Evolutionary conservation across 2,797 vertebrate species (phyloP), one percentile per base, ranked within the genome.

Genomic region (Myotis findleyi): DNA sequence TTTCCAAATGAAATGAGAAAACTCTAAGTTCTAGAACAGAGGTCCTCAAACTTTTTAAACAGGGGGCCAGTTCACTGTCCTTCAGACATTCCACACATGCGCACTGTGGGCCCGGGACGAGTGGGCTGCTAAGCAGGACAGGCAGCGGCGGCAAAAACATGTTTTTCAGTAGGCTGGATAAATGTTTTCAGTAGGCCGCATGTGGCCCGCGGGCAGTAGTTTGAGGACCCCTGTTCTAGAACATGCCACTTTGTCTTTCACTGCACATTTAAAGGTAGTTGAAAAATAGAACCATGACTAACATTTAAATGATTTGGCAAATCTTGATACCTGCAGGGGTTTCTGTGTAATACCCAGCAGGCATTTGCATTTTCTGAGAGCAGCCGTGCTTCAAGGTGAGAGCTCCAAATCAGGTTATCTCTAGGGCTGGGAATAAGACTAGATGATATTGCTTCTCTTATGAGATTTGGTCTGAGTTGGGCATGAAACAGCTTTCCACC

Each of bases 211-310:
- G 33, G 33, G 33, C 33, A 33, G 33, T 33, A 33, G 33, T 33
- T 33, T 33, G 33, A 33, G 33, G 33, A 33, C 33, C 33, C 33
- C 33, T 33, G 30, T 92, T 83, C 66, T 51, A 57, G 27, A 91
- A 91, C 87, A 87, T 55, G 57, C 27, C 49, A 49, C 66, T 89
- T 86, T 79, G 30, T 85, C 71, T 89, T 73, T 77, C 64, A 89
- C n/a, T 79, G 49, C 27, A 57, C 20, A 80, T 83, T 51, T 14
- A 79, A 91, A 93, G 41, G 33, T 36, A 72, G 13, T n/a, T 84
- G 66, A 93, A 89, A 96, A 55, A 62, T 53, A 91, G 68, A 89
- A 30, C 38, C 18, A 10, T 87, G 92, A 86, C 51, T 62, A 62
- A 92, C 16, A n/a, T 76, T 91, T 80, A 90, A 36, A 33, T 87